Evolutionary conservation across 2,888 invertebrate genomes (phyloP).

Genomic region (Yponomeuta sedellus): DNA sequence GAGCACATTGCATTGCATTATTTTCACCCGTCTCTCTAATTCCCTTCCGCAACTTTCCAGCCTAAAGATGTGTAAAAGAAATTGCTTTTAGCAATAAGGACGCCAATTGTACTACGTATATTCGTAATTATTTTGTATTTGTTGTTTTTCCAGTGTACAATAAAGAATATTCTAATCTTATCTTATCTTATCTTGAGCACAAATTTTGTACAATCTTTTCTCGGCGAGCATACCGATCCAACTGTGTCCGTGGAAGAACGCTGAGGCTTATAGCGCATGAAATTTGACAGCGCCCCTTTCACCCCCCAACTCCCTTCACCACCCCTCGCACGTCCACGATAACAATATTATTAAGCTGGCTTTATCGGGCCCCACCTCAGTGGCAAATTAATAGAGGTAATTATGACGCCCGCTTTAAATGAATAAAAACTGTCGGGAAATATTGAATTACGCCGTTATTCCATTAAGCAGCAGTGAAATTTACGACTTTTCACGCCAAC

Average conservation of each 20-base stretch:
- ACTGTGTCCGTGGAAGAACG: conserved; percentile 39
- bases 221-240: conserved; percentile 39
- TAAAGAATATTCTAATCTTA: no score
- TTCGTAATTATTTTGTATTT: no score
- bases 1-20: no score
- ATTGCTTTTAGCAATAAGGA: no score
- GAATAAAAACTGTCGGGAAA: conserved; percentile 37
- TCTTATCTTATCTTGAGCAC: not conserved
- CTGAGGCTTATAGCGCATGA: conserved; percentile 55
- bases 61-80: no score
- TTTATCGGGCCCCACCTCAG: conserved; percentile 45
- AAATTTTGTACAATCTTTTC: conserved; percentile 16
- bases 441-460: conserved; percentile 33
- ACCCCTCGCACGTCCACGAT: conserved; percentile 20
- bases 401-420: conserved; percentile 39
- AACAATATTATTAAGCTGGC: conserved; percentile 44
- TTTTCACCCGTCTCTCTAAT: no score
- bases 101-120: no score
- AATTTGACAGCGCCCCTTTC: conserved; percentile 52
- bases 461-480: conserved; percentile 23
- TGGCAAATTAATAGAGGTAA: conserved; percentile 51
- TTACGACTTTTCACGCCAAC: conserved; percentile 8
- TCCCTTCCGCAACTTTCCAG: no score
- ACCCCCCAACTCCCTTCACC: conserved; percentile 26
- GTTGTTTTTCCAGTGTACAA: no score